Percentiles rank a stretch among this genome's conserved stretches.
Conservation (phyloP, 92 coral and sea anemone genomes). For the Micromussa lordhowensis region DNA sequence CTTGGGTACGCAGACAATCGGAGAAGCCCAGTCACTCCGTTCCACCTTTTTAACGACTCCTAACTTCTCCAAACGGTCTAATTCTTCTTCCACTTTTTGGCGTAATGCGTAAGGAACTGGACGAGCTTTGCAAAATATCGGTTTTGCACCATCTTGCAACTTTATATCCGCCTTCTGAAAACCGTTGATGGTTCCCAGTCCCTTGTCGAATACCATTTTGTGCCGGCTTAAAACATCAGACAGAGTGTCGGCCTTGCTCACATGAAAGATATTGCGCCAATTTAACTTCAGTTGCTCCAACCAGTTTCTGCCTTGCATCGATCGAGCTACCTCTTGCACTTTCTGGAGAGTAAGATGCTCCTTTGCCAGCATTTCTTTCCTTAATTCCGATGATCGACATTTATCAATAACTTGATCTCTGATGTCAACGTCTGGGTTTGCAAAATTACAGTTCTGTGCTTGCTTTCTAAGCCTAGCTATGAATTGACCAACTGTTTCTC, state of each 20-base stretch:
- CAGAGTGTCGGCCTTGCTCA: slow-evolving; percentile 36
- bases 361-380: too few species aligned
- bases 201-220: slow-evolving; percentile 45
- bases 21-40: slow-evolving; percentile 58
- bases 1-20: slow-evolving; percentile 55
- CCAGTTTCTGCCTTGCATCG: slow-evolving; percentile 61
- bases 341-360: too few species aligned
- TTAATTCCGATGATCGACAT: too few species aligned
- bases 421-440: too few species aligned
- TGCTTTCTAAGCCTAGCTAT: too few species aligned
- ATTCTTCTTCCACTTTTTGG: slow-evolving; percentile 38
- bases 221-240: slow-evolving; percentile 45
- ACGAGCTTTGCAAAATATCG: slow-evolving; percentile 58
- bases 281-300: slow-evolving; percentile 43
- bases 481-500: too few species aligned
- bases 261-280: slow-evolving; percentile 34
- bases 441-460: too few species aligned
- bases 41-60: slow-evolving; percentile 54
- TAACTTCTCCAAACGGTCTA: slow-evolving; percentile 37
- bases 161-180: too few species aligned
- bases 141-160: slow-evolving; percentile 51
- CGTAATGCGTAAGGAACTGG: slow-evolving; percentile 50
- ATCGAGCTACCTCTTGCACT: too few species aligned
- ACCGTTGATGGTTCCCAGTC: slow-evolving; percentile 55
- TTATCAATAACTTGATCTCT: too few species aligned